These are phyloP conservation scores for Platycercus adscitus DNA, from an alignment of 2,113 vertebrate species.

Conservation along the genomic window DNA sequence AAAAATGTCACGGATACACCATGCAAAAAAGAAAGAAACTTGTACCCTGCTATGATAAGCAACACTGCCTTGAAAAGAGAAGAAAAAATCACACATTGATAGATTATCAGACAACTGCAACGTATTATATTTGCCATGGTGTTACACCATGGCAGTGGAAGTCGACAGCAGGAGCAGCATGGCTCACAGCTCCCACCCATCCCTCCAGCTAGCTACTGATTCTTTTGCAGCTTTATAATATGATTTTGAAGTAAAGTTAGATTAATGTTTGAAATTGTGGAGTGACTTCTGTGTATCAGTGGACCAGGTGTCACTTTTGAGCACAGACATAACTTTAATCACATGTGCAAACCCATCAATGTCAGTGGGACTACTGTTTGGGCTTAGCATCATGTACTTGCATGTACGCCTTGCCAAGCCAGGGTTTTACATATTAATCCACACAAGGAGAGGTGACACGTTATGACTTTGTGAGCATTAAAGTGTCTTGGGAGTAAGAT, in stretches of 20 bases:
- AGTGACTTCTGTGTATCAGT: no score
- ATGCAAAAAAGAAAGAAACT: conserved; percentile 74
- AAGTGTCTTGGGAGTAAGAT: not conserved
- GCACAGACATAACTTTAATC: not conserved
- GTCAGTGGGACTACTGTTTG: not conserved
- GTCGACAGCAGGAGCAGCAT: not conserved
- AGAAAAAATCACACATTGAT: not conserved
- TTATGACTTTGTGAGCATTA: not conserved
- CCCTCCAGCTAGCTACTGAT: not conserved
- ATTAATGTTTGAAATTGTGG: not conserved
- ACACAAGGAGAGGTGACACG: rapidly evolving
- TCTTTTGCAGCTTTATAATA: not conserved
- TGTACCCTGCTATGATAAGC: conserved; percentile 61
- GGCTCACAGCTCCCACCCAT: not conserved
- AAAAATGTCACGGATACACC: conserved; percentile 78
- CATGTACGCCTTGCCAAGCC: not conserved
- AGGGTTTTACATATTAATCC: not conserved
- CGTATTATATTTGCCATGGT: not conserved
- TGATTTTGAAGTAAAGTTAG: not conserved
- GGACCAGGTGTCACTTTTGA: not conserved
- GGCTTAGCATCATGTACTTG: not conserved
- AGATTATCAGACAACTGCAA: conserved; percentile 9
- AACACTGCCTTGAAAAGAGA: conserved; percentile 36
- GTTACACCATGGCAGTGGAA: not conserved
- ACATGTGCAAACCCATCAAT: not conserved